Conservation (phyloP, 2,797 vertebrate genomes). For the Nyctibius grandis region DNA sequence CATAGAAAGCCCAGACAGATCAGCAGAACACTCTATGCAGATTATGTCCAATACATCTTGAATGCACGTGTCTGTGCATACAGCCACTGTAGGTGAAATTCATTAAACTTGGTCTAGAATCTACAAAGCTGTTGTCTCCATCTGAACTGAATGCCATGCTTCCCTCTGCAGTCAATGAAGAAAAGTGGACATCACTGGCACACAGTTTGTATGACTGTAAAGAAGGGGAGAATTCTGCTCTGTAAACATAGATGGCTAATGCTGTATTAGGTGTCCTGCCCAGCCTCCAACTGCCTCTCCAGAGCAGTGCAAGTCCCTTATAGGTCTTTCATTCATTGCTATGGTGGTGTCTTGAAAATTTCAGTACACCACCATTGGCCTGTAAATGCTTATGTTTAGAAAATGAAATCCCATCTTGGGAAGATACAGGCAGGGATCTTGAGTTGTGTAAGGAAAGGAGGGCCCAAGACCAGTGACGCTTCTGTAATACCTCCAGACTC, state of each 20-base stretch:
- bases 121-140: not conserved
- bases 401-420: not conserved
- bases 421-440: not conserved
- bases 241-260: not conserved
- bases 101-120: not conserved
- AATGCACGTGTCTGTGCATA: accelerated
- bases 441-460: not conserved
- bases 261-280: not conserved
- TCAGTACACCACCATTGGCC: not conserved
- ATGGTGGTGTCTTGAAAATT: not conserved
- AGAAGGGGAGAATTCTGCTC: accelerated
- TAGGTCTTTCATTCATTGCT: not conserved
- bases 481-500: not conserved
- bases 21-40: not conserved
- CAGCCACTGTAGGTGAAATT: not conserved
- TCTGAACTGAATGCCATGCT: not conserved
- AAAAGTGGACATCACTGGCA: not conserved
- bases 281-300: not conserved
- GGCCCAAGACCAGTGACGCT: not conserved
- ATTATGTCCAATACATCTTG: not conserved
- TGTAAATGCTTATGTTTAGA: not conserved
- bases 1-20: not conserved
- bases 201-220: not conserved
- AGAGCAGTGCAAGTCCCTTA: not conserved
- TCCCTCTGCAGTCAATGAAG: not conserved